A percentile compares a stretch with the other conserved stretches of the same genome.
phyloP scores from a whole-genome alignment of 2,888 invertebrate species.

The Drosophila merina region DNA sequence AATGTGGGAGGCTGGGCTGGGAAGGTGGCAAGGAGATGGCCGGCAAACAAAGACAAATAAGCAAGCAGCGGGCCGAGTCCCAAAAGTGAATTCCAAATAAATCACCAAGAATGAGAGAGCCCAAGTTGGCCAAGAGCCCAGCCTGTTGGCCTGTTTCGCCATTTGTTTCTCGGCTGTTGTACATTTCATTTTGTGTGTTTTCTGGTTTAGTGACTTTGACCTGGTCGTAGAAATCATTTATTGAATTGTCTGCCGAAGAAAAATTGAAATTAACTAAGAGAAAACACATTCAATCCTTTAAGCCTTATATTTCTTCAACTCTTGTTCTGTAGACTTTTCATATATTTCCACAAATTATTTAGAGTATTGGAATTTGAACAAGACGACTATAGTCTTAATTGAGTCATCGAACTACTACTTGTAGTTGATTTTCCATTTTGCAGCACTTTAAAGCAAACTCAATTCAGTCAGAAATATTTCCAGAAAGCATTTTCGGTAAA shows the following conservation, averaged over 20 bases:
- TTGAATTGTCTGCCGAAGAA: conserved; percentile 41
- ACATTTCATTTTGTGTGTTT: conserved; percentile 52
- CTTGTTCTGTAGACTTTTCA: neutral
- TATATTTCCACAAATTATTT: no score
- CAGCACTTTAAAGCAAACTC: conserved; percentile 12
- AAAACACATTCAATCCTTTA: neutral
- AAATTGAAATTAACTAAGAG: conserved; percentile 27
- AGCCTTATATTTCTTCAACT: neutral
- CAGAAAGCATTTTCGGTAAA: neutral
- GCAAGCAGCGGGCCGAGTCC: conserved; percentile 34
- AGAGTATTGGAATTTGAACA: neutral
- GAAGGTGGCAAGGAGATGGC: conserved; percentile 12
- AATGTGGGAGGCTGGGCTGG: neutral
- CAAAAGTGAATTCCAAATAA: conserved; percentile 63
- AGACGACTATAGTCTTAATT: conserved; percentile 18
- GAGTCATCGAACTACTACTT: neutral
- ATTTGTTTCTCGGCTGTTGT: conserved; percentile 50
- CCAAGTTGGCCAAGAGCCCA: conserved; percentile 41
- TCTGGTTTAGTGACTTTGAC: conserved; percentile 48
- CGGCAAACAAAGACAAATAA: conserved; percentile 66
- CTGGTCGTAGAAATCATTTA: conserved; percentile 44
- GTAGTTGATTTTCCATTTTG: conserved; percentile 6
- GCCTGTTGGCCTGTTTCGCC: conserved; percentile 30
- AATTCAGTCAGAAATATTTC: neutral
- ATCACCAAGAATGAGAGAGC: conserved; percentile 63